Conservation (phyloP, 2,888 invertebrate species). For the Eudemis profundana region DNA sequence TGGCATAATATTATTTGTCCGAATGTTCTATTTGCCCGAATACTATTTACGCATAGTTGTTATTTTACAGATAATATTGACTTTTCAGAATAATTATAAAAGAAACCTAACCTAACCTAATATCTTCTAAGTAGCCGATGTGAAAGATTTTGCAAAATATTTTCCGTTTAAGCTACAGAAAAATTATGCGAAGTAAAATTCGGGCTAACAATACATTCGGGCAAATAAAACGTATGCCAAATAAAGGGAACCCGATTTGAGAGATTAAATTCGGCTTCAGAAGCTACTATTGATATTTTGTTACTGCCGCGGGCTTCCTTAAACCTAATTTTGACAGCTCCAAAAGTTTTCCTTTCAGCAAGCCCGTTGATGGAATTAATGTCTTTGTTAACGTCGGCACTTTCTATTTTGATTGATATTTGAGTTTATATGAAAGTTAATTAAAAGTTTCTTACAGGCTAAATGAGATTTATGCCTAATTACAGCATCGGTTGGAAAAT, state of each 20-base stretch:
- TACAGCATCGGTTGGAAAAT: background rate
- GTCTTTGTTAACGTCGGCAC: slow-evolving; percentile 56
- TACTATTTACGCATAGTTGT: too few relatives aligned
- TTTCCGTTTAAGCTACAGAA: too few relatives aligned
- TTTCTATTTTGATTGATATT: slow-evolving; percentile 45
- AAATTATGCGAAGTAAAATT: too few relatives aligned
- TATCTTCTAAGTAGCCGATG: too few relatives aligned
- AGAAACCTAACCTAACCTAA: too few relatives aligned
- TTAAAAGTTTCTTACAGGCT: slow-evolving; percentile 23
- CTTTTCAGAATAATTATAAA: too few relatives aligned
- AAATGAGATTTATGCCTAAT: slow-evolving; percentile 22
- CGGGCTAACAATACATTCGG: too few relatives aligned
- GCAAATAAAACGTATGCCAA: too few relatives aligned
- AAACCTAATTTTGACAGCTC: slow-evolving; percentile 47
- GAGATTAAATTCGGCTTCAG: slow-evolving; percentile 1
- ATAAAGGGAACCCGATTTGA: background rate
- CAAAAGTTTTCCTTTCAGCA: slow-evolving; percentile 53
- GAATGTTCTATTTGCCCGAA: too few relatives aligned
- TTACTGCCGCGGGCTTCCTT: slow-evolving; percentile 26
- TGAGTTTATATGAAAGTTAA: slow-evolving; percentile 37
- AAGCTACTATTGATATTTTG: slow-evolving; percentile 33
- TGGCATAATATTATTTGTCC: too few relatives aligned
- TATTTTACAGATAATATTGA: too few relatives aligned
- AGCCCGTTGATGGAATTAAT: slow-evolving; percentile 58
- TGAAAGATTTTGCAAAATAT: too few relatives aligned